Evolutionary conservation across 2,113 vertebrate genomes (phyloP).

Genomic region (Falcunculus frontatus): DNA sequence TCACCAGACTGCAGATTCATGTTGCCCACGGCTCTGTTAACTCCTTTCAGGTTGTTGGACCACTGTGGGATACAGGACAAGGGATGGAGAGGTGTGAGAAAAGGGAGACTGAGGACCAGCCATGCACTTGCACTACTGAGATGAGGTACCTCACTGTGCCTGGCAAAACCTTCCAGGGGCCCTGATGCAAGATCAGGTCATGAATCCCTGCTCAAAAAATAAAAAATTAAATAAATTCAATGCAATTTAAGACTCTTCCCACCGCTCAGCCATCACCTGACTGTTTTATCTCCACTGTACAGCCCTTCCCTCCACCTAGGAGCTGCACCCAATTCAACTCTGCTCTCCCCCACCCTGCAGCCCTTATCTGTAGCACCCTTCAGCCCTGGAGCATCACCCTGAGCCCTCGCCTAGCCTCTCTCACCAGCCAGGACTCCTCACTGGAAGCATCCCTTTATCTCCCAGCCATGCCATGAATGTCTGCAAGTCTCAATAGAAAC

Average conservation of each 20-base stretch:
- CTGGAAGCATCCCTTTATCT: not conserved
- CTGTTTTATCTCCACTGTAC: not conserved
- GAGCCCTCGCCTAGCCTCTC: not conserved
- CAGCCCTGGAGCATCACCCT: not conserved
- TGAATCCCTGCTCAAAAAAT: not conserved
- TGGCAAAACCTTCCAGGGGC: not conserved
- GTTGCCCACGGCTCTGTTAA: not conserved
- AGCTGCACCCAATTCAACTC: not conserved
- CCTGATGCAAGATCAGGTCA: not conserved
- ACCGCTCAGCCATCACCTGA: not conserved
- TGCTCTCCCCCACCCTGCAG: not conserved
- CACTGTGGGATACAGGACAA: rapidly evolving
- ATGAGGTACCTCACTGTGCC: not conserved
- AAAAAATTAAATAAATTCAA: not conserved
- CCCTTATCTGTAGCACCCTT: not conserved
- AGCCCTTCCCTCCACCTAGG: not conserved
- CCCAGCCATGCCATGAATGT: not conserved
- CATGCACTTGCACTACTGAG: not conserved
- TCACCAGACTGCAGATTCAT: not conserved
- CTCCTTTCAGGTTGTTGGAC: not conserved
- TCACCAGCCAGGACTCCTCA: not conserved
- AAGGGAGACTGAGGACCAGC: not conserved
- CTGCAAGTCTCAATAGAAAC: not conserved
- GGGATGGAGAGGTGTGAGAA: not conserved
- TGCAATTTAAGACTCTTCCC: not conserved